These are phyloP conservation scores for Meteorus cinctellus DNA, from an alignment of 2,888 invertebrate species.

Conservation along the genomic window DNA sequence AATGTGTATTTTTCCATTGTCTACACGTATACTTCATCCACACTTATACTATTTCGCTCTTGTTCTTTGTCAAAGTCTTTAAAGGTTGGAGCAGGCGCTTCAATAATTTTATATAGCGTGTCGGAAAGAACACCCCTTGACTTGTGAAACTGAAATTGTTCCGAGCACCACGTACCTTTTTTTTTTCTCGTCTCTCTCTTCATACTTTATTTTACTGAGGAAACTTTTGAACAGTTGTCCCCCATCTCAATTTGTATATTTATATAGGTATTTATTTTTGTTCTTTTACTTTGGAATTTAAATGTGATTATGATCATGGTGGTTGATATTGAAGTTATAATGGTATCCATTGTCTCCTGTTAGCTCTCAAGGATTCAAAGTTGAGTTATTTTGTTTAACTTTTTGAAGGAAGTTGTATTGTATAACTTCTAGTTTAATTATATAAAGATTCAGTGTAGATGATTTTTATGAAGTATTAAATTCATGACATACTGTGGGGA, in stretches of 20 bases:
- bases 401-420: background rate
- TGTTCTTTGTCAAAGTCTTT: slow-evolving; percentile 17
- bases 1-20: slow-evolving; percentile 50
- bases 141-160: slow-evolving; percentile 27
- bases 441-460: background rate
- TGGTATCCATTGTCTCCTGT: background rate
- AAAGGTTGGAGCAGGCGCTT: background rate
- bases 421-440: background rate
- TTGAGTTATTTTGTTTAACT: background rate
- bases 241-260: background rate
- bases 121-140: slow-evolving; percentile 14
- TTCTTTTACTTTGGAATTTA: background rate
- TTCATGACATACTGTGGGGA: no score
- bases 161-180: background rate
- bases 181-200: background rate
- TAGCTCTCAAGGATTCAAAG: background rate
- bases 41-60: background rate
- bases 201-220: no score
- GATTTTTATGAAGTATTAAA: no score
- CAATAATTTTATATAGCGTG: slow-evolving; percentile 6
- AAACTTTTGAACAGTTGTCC: slow-evolving; percentile 5
- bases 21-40: background rate
- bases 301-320: slow-evolving; percentile 3
- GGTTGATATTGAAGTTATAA: background rate
- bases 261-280: background rate